phyloP scores from a whole-genome alignment of 2,113 vertebrate species.

The Alexandromys fortis region DNA sequence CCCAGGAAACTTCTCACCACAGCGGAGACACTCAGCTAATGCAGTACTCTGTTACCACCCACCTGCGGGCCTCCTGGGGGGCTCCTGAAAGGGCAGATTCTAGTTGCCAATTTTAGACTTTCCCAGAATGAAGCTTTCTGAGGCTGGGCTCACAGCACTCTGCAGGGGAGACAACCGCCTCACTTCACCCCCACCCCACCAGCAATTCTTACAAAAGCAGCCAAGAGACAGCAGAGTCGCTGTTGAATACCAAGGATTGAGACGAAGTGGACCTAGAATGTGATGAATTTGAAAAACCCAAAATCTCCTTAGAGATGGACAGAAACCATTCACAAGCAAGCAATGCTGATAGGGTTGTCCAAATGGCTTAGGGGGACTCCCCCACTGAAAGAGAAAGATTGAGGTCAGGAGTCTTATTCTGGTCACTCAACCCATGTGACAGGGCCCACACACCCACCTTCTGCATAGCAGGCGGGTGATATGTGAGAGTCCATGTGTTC shows the following conservation, averaged over 20 bases:
- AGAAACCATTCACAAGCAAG: background rate
- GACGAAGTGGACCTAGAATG: background rate
- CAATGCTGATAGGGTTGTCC: background rate
- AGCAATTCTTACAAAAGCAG: background rate
- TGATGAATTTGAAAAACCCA: background rate
- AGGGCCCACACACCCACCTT: background rate
- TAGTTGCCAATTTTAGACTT: background rate
- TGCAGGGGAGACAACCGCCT: background rate
- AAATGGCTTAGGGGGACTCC: background rate
- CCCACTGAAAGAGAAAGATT: background rate
- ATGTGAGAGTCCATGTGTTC: background rate
- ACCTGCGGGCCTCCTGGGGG: background rate
- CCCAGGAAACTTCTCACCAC: background rate
- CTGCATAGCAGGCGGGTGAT: background rate
- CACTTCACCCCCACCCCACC: background rate
- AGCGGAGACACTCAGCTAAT: background rate
- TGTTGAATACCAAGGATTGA: background rate
- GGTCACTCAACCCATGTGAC: background rate
- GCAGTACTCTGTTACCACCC: too few relatives aligned
- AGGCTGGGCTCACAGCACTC: rapidly evolving
- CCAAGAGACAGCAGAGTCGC: background rate
- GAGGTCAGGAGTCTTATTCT: too few relatives aligned
- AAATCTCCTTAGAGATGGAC: background rate
- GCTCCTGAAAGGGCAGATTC: background rate
- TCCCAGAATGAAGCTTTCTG: background rate